A percentile compares a stretch with the other conserved stretches of the same genome.
phyloP scores from a whole-genome alignment of 2,113 vertebrate species.

The Petromus typicus region DNA sequence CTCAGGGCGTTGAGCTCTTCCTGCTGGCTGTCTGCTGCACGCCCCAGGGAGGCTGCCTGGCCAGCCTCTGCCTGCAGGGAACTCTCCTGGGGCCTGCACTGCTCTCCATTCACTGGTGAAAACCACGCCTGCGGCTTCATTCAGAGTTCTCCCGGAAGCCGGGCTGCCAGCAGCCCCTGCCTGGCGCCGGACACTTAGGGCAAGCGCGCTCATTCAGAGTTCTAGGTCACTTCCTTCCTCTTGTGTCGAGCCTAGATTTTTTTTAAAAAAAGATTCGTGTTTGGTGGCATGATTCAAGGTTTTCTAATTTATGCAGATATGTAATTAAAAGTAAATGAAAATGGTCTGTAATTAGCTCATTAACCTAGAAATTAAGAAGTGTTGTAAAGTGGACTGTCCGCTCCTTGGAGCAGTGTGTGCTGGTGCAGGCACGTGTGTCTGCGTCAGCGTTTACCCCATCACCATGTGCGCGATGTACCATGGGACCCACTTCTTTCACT shows the following conservation, averaged over 20 bases:
- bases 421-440: neutral
- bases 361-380: neutral
- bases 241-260: neutral
- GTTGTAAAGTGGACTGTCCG: neutral
- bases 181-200: neutral
- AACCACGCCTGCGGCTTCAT: neutral
- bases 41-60: neutral
- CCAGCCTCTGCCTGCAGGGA: too few relatives aligned
- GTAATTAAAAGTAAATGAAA: conserved; percentile 2
- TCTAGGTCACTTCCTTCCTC: neutral
- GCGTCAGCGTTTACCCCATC: neutral
- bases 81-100: neutral
- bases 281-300: neutral
- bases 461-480: accelerated
- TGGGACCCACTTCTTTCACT: neutral
- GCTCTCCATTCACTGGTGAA: neutral
- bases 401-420: neutral
- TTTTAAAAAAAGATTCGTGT: neutral
- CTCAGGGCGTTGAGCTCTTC: neutral
- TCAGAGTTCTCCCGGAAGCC: neutral
- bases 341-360: neutral
- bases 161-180: neutral
- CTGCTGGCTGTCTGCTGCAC: neutral
- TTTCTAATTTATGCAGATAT: conserved; percentile 2
- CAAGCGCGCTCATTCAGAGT: accelerated